Percentiles rank a stretch among this genome's conserved stretches.
Evolutionary conservation across 2,113 vertebrate genomes (phyloP).

Genomic region (Gadus chalcogrammus): DNA sequence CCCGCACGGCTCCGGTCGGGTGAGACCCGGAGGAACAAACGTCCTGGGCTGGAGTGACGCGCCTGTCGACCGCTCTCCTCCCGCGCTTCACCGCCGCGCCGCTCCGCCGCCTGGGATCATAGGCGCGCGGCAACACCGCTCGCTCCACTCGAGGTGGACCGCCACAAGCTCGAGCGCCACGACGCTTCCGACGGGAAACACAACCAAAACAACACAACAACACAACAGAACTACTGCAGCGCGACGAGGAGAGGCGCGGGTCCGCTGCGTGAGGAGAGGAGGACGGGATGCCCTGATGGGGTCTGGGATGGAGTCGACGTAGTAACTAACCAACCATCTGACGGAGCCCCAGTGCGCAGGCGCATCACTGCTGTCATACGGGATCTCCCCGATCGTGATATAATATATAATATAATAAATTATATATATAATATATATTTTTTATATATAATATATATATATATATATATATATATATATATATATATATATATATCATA

Average conservation of each 20-base stretch:
- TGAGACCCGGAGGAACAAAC: too few relatives aligned
- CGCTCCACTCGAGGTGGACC: slow-evolving; percentile 62
- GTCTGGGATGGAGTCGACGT: background rate
- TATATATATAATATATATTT: too few relatives aligned
- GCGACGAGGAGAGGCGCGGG: background rate
- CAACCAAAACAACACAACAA: background rate
- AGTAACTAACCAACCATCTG: background rate
- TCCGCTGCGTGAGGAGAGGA: background rate
- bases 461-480: too few relatives aligned
- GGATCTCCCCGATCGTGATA: slow-evolving; percentile 13
- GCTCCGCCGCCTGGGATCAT: slow-evolving; percentile 11
- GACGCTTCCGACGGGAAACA: slow-evolving; percentile 1
- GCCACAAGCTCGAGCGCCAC: too few relatives aligned
- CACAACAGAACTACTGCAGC: background rate
- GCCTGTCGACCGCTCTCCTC: slow-evolving; percentile 19
- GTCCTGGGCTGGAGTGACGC: background rate
- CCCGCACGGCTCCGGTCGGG: slow-evolving; percentile 19
- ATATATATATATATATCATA: too few relatives aligned
- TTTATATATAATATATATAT: too few relatives aligned
- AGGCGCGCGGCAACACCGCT: slow-evolving; percentile 52
- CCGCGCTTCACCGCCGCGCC: slow-evolving; percentile 7
- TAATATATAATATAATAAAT: too few relatives aligned
- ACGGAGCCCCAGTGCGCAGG: background rate
- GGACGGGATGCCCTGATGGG: background rate
- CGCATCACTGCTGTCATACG: background rate